Evolutionary conservation across 2,888 invertebrate genomes (phyloP), one percentile per base, ranked within the genome.

Genomic region (Fragum sueziense): DNA sequence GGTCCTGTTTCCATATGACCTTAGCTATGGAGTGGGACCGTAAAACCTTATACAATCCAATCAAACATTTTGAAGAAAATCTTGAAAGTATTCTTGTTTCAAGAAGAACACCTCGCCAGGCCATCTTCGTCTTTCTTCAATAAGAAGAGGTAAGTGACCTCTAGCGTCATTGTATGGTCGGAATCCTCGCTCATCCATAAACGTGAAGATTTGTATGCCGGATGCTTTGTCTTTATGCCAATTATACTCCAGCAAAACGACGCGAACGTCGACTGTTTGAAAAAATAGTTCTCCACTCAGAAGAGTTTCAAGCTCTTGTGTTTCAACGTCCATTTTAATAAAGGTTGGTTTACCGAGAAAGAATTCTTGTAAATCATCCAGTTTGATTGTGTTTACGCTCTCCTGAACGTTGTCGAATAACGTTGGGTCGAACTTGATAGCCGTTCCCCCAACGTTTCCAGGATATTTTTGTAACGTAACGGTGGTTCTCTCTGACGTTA

Each of bases 371-470:
- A 74, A n/a, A 31, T 74, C 74, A 29, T 74, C 68, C 0, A 74
- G 68, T 25, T 41, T 67, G 17, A 74, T 68, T 9, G 74, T 74
- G 27, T 54, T 59, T 62, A 67, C 52, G 31, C 51, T 52, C 0
- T 69, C 69, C 6, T 22, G 37, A 25, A 37, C 2, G 17, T 41
- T 14, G 11, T 25, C 41, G 27, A 11, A 9, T 31, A 9, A 11
- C 1, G 65, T 22, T 37, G 41, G n/a, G 9, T 65, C 41, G 2
- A 41, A 9, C 22, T 41, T 65, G 37, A 85, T 77, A n/a, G 61
- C 75, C 6, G 83, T 75, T 11, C 85, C 85, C 14, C 85, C 85
- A 2, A 80, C 73, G 51, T 85, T 85, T 2, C 69, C 73, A 1
- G 33, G 27, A 31, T 74, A 47, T 11, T 73, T 29, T 33, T 75